phyloP scores from a whole-genome alignment of 2,888 invertebrate species.

The Drosophila dives region DNA sequence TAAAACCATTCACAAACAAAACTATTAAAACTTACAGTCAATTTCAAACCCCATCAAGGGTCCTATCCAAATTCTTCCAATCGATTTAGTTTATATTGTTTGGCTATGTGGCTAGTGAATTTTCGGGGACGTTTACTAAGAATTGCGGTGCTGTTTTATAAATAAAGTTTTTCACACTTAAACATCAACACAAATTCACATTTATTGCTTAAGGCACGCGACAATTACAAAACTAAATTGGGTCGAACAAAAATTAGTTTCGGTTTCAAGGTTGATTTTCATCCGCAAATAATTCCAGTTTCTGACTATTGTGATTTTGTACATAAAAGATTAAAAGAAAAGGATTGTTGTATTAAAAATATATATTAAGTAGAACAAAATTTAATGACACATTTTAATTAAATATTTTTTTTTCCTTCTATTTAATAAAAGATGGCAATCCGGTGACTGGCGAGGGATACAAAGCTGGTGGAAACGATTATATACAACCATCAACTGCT shows the following conservation, averaged over 20 bases:
- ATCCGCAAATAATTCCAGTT: not conserved
- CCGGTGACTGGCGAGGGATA: slow-evolving; percentile 87
- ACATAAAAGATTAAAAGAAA: not conserved
- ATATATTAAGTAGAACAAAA: not conserved
- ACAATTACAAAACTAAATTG: slow-evolving; percentile 1
- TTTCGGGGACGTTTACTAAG: not conserved
- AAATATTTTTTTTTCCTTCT: not conserved
- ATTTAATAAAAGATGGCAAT: slow-evolving; percentile 85
- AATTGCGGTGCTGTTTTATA: not conserved
- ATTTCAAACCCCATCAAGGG: not conserved
- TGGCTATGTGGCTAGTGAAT: too few relatives aligned
- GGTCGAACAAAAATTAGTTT: not conserved
- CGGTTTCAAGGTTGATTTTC: not conserved
- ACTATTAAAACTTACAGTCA: not conserved
- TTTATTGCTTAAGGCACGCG: slow-evolving; percentile 6
- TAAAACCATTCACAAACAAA: not conserved
- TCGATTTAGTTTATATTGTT: not conserved
- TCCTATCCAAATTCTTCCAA: not conserved
- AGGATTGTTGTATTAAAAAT: not conserved
- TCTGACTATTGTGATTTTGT: not conserved
- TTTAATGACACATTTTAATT: not conserved
- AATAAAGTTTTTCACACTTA: not conserved
- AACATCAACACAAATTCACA: not conserved
- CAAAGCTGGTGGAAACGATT: slow-evolving; percentile 83
- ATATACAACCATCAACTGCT: slow-evolving; percentile 76